Evolutionary conservation across 2,113 vertebrate species (phyloP).

Genomic region (Tor tambroides): DNA sequence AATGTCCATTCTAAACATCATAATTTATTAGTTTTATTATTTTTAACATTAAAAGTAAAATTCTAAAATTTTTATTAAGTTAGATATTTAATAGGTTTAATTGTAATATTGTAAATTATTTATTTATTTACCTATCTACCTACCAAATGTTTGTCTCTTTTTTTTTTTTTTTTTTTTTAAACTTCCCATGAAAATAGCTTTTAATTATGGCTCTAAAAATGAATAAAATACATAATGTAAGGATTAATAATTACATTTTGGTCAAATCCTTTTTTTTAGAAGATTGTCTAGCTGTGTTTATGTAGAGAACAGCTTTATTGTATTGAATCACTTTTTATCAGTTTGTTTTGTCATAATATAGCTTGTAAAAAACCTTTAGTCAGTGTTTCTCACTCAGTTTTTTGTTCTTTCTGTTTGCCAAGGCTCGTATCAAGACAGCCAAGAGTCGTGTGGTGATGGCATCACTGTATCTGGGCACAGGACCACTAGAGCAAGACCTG

Average conservation of each 20-base stretch:
- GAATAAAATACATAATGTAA: too few relatives aligned
- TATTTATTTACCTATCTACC: too few relatives aligned
- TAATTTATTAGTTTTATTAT: background rate
- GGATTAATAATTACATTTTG: background rate
- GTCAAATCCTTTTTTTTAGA: background rate
- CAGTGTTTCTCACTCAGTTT: background rate
- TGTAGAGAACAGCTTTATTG: background rate
- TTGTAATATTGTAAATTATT: too few relatives aligned
- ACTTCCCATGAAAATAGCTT: background rate
- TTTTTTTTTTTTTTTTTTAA: too few relatives aligned
- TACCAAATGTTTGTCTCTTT: too few relatives aligned
- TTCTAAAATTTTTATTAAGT: too few relatives aligned
- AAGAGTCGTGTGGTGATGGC: constrained; percentile 92
- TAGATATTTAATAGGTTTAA: too few relatives aligned
- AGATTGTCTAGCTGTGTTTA: background rate
- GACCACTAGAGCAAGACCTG: constrained; percentile 91
- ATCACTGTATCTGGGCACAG: constrained; percentile 92
- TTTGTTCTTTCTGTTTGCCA: constrained; percentile 39
- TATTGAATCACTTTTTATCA: background rate
- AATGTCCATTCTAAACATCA: background rate
- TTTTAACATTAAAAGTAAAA: background rate
- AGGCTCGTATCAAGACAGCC: constrained; percentile 90
- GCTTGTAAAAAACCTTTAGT: background rate
- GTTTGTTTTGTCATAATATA: background rate
- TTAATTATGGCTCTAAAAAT: background rate